Percentiles rank a stretch among this genome's conserved stretches.
Evolutionary conservation across 2,797 vertebrate genomes (phyloP).

Genomic region (Danio kyathit): DNA sequence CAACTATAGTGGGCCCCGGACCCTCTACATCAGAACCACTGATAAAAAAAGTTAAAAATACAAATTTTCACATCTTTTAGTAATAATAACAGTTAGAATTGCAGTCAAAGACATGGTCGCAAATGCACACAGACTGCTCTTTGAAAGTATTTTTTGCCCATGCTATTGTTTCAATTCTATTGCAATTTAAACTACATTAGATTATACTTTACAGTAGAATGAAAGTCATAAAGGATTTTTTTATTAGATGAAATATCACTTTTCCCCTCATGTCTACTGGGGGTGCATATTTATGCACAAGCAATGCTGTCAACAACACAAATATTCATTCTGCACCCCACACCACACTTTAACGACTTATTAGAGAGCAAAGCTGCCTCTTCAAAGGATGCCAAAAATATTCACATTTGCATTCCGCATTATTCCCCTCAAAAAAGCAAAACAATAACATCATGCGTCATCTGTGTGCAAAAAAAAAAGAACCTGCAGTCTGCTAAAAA

Average conservation of each 20-base stretch:
- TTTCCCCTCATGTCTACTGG: neutral
- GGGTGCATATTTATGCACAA: neutral
- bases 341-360: conserved; percentile 16
- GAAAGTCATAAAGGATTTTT: neutral
- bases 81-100: no score
- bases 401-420: conserved; percentile 8
- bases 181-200: neutral
- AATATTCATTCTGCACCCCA: conserved; percentile 7
- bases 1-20: no score
- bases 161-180: neutral
- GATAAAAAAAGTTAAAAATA: no score
- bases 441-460: conserved; percentile 23
- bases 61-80: no score
- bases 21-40: no score
- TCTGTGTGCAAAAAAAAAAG: neutral
- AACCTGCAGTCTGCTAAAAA: conserved; percentile 10
- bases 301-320: neutral
- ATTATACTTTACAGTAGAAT: neutral
- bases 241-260: neutral
- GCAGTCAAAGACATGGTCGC: no score
- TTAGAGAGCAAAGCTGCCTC: neutral
- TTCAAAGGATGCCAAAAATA: conserved; percentile 34
- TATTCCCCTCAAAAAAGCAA: neutral
- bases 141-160: no score
- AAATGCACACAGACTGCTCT: no score